Evolutionary conservation across 2,113 vertebrate genomes (phyloP).

Genomic region (Narcine bancroftii): DNA sequence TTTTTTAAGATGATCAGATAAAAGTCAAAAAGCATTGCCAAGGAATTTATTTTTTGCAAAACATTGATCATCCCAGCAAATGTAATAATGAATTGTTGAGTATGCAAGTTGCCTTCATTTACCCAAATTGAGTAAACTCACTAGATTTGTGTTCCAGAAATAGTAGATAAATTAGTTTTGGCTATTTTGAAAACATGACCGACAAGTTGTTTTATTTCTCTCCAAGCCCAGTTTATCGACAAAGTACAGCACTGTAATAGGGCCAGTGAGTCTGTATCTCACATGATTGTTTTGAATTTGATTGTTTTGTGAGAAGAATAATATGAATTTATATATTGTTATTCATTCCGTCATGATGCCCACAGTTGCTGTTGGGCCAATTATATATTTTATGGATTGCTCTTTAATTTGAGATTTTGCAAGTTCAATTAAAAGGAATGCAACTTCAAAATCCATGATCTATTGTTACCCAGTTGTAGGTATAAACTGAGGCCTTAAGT

Average conservation of each 20-base stretch:
- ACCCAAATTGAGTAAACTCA: neutral
- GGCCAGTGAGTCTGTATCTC: neutral
- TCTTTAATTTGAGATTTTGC: neutral
- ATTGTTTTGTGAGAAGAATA: neutral
- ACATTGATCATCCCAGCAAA: no score
- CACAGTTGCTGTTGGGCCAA: neutral
- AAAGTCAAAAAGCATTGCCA: neutral
- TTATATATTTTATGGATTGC: neutral
- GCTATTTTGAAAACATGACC: neutral
- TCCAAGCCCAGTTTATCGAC: neutral
- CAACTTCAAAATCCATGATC: neutral
- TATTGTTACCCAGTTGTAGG: neutral
- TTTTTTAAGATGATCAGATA: no score
- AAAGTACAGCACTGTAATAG: neutral
- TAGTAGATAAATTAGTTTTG: neutral
- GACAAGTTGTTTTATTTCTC: neutral
- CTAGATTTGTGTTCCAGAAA: neutral
- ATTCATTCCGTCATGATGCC: neutral
- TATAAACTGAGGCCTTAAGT: neutral
- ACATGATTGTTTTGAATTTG: neutral
- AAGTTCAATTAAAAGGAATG: neutral
- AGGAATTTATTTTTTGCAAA: no score
- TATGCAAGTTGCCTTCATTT: neutral
- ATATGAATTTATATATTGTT: neutral
- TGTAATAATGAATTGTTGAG: neutral